Evolutionary conservation across 1,140 invertebrate genomes (phyloP).

Genomic region (Mesaphorura yosii): DNA sequence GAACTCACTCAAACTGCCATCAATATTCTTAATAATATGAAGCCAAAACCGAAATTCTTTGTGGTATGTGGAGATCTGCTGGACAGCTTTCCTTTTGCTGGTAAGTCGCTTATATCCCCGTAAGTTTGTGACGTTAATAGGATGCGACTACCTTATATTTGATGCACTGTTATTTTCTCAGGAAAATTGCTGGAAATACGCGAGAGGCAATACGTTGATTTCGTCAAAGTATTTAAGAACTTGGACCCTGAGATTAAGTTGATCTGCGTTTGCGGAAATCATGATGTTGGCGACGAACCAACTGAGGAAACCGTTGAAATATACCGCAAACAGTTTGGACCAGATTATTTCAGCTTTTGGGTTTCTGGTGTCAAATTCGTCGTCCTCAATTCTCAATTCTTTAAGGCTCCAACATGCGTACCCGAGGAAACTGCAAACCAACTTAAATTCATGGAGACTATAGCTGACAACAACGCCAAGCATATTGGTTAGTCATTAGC

Average conservation of each 20-base stretch:
- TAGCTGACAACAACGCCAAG: slow-evolving; percentile 11
- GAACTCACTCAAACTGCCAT: slow-evolving; percentile 36
- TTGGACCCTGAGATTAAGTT: slow-evolving; percentile 41
- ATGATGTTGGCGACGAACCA: slow-evolving; percentile 45
- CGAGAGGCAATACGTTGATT: slow-evolving; percentile 38
- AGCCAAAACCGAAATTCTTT: slow-evolving; percentile 44
- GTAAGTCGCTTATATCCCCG: slow-evolving; percentile 9
- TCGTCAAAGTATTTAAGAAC: slow-evolving; percentile 38
- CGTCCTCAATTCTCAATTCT: slow-evolving; percentile 45
- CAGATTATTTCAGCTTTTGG: slow-evolving; percentile 47
- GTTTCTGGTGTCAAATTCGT: slow-evolving; percentile 44
- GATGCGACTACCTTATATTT: not conserved
- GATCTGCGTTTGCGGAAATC: slow-evolving; percentile 48
- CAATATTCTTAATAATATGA: slow-evolving; percentile 39
- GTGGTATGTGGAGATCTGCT: slow-evolving; percentile 47
- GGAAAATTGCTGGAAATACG: slow-evolving; percentile 14
- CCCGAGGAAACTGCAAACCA: slow-evolving; percentile 37
- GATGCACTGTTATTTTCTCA: not conserved
- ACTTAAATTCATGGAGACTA: slow-evolving; percentile 33
- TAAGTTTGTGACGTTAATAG: not conserved
- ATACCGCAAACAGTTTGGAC: slow-evolving; percentile 42
- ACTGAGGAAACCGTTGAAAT: slow-evolving; percentile 36
- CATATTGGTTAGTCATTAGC: slow-evolving; percentile 27
- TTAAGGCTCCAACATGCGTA: slow-evolving; percentile 34
- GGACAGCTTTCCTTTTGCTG: slow-evolving; percentile 39